phyloP scores from a whole-genome alignment of 2,797 vertebrate genomes.

The Eulemur coronatus region DNA sequence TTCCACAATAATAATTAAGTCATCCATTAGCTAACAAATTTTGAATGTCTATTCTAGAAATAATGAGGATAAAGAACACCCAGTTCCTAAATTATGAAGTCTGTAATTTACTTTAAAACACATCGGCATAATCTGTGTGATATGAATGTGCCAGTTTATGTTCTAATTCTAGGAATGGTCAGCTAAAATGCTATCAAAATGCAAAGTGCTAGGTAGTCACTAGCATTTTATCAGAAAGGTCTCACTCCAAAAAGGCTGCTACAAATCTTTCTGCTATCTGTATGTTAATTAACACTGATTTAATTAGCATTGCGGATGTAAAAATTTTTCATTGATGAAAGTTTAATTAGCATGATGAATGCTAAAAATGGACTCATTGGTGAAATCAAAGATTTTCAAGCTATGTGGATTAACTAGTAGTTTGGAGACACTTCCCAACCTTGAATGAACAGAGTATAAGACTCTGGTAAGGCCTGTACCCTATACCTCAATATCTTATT shows the following conservation, averaged over 20 bases:
- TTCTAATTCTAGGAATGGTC: not conserved
- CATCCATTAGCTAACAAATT: not conserved
- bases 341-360: constrained; percentile 32
- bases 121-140: not conserved
- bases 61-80: not conserved
- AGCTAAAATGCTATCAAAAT: not conserved
- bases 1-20: not conserved
- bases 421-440: not conserved
- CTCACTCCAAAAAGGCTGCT: not conserved
- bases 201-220: not conserved
- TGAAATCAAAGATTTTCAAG: not conserved
- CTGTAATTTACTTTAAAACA: not conserved
- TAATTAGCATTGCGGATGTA: constrained; percentile 25
- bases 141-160: not conserved
- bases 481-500: not conserved
- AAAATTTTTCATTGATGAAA: constrained; percentile 49
- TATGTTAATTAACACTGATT: constrained; percentile 23
- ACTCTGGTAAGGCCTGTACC: not conserved
- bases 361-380: not conserved
- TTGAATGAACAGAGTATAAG: not conserved
- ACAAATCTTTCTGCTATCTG: not conserved
- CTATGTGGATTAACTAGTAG: not conserved
- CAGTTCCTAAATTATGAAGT: not conserved
- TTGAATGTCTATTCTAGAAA: not conserved
- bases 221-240: not conserved